Evolutionary conservation across 2,113 vertebrate species (phyloP), one percentile per base, ranked within the genome.

Genomic region (Lepus timidus): DNA sequence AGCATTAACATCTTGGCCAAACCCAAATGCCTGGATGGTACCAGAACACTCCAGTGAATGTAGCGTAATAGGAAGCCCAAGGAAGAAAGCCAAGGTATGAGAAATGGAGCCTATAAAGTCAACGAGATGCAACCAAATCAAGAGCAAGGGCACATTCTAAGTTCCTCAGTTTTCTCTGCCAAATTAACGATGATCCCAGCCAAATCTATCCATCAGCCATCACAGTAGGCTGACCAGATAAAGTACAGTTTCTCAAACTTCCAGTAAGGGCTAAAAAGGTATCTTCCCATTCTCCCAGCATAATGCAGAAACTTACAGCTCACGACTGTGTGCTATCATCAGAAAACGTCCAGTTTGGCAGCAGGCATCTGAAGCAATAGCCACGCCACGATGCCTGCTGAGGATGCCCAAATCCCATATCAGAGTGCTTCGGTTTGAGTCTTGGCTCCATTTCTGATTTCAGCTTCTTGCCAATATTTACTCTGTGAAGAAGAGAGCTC

Each of bases 321-420:
- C 70, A 1, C 0, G 0, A 78, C 14, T 4, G 7, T 17, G 8
- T 44, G 3, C 20, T 0, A 0, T 23, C 65, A 25, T 4, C 0
- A 2, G 20, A 58, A 85, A 36, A 22, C 19, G 3, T 19, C 7
- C 0, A 2, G 4, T 58, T 14, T 58, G 55, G 55, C 55, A 58
- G 55, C 55, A 58, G 19, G 55, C 55, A 58, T 16, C 5, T 58
- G 55, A 58, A 16, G 55, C 55, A 58, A 58, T 58, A 58, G 3
- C 19, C 17, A 58, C 19, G 3, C 19, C 17, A 58, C 19, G 13
- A 20, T 58, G 55, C 17, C 55, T 58, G 55, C 55, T 58, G 19
- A 0, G 6, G 55, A 19, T 19, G 19, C 55, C 55, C 17, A 20
- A 14, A 58, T 58, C 12, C 19, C 55, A 58, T 58, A 58, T 58